Percentiles rank a stretch among this genome's conserved stretches.
Conservation (phyloP, 2,113 vertebrate species). For the Aldabrachelys gigantea region DNA sequence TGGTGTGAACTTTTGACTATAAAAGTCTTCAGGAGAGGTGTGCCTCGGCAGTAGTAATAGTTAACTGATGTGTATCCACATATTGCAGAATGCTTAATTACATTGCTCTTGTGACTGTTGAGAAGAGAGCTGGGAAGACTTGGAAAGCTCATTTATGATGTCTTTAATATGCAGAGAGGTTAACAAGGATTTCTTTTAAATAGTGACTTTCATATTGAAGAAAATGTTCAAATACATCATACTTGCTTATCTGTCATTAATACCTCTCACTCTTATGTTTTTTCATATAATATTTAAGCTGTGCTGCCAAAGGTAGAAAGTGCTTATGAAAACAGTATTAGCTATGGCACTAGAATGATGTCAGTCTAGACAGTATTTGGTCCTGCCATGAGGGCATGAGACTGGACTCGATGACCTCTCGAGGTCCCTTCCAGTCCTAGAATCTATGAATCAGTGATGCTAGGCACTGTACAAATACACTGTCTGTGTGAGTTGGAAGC, state of each 20-base stretch:
- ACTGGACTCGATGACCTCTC: too few relatives aligned
- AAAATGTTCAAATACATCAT: neutral
- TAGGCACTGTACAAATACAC: too few relatives aligned
- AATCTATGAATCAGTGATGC: too few relatives aligned
- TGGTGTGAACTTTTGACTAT: neutral
- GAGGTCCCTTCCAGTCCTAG: too few relatives aligned
- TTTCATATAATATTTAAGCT: neutral
- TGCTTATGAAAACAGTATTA: neutral
- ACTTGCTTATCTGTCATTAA: fast-evolving
- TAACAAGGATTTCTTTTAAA: neutral
- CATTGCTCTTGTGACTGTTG: neutral
- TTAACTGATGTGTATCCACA: neutral
- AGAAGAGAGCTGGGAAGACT: neutral
- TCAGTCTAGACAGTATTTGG: neutral
- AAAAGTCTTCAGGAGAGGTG: neutral
- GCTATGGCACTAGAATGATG: fast-evolving
- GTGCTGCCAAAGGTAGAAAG: neutral
- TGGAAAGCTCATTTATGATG: neutral
- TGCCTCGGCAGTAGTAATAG: neutral
- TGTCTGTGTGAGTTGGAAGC: neutral
- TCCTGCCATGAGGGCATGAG: too few relatives aligned
- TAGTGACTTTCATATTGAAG: neutral
- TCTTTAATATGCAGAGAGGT: neutral
- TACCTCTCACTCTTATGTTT: neutral
- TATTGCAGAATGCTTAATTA: neutral